Conservation (phyloP, 2,113 vertebrate species). For the Leptobrachium ailaonicum region DNA sequence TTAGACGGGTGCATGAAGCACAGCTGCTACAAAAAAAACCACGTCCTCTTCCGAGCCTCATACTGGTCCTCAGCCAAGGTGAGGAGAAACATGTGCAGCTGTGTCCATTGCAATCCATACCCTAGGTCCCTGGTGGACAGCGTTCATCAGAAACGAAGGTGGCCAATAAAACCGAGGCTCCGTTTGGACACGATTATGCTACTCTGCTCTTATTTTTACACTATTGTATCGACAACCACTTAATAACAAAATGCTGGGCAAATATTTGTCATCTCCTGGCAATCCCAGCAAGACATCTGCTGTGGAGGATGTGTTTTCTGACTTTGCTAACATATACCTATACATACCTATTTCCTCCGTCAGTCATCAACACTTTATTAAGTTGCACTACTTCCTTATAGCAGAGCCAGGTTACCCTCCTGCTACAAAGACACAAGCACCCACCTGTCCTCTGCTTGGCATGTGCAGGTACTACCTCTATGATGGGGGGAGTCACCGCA, state of each 20-base stretch:
- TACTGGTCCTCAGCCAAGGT: constrained; percentile 35
- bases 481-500: not conserved
- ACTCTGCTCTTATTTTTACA: not conserved
- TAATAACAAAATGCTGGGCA: too few relatives aligned
- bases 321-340: not conserved
- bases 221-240: too few relatives aligned
- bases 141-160: constrained; percentile 6
- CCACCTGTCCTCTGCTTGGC: not conserved
- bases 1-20: constrained; percentile 12
- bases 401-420: not conserved
- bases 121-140: constrained; percentile 19
- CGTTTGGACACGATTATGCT: constrained; percentile 2
- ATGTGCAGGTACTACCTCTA: constrained; percentile 7
- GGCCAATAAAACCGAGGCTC: constrained; percentile 8
- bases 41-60: not conserved
- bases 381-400: not conserved
- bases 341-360: too few relatives aligned
- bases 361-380: not conserved
- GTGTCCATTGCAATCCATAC: constrained; percentile 25
- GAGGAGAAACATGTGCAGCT: constrained; percentile 44
- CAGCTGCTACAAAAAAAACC: constrained; percentile 30
- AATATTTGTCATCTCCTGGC: too few relatives aligned
- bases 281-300: not conserved
- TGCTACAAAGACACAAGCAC: not conserved
- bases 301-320: not conserved